Conservation (phyloP, 1,140 invertebrate species). For the Scaptomyza montana region DNA sequence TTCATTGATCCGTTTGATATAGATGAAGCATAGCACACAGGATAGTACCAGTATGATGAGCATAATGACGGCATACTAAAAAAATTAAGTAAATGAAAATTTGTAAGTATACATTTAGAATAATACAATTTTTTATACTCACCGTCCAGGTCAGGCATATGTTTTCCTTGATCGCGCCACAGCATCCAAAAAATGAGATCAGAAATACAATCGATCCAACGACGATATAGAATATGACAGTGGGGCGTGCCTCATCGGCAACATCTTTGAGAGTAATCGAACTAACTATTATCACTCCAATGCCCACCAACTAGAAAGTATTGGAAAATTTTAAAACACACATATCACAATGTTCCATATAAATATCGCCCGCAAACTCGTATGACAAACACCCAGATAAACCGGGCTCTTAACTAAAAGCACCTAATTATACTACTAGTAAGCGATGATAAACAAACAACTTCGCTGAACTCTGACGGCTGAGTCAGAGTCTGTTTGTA, state of each 20-base stretch:
- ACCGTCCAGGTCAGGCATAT: conserved; percentile 91
- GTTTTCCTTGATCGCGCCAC: conserved; percentile 91
- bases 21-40: conserved; percentile 48
- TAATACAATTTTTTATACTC: conserved; percentile 69
- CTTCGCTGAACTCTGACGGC: no score
- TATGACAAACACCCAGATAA: neutral
- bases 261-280: conserved; percentile 46
- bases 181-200: conserved; percentile 90
- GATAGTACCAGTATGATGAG: conserved; percentile 46
- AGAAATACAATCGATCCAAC: conserved; percentile 59
- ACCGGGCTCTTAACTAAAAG: neutral
- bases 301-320: conserved; percentile 55
- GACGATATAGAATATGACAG: conserved; percentile 83
- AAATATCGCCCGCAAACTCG: conserved; percentile 4
- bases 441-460: conserved; percentile 11
- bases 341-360: conserved; percentile 5
- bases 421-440: neutral
- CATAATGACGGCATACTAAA: conserved; percentile 58
- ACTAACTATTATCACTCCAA: conserved; percentile 57
- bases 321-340: neutral
- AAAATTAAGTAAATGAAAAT: neutral
- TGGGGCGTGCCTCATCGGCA: conserved; percentile 16
- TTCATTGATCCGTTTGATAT: conserved; percentile 31
- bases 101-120: neutral
- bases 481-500: conserved; percentile 7